Conservation (phyloP, 2,888 invertebrate species). For the Lissonota sp. region DNA sequence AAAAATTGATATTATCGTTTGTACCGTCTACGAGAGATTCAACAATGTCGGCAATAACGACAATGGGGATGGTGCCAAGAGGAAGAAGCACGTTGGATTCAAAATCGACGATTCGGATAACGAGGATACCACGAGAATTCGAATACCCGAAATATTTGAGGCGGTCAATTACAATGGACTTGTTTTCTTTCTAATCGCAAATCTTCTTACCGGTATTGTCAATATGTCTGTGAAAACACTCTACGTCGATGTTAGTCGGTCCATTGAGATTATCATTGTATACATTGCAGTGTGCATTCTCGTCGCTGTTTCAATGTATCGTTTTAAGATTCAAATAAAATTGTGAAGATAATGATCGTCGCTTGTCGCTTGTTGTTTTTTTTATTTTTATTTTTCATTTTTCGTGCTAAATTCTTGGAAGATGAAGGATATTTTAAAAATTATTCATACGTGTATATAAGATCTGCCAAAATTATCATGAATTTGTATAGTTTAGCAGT, state of each 20-base stretch:
- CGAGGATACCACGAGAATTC: slow-evolving; percentile 60
- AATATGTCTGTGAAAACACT: slow-evolving; percentile 90
- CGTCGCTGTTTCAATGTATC: slow-evolving; percentile 72
- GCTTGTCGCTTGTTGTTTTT: no score
- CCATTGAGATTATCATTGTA: slow-evolving; percentile 74
- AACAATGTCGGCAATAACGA: neutral
- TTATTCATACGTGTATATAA: no score
- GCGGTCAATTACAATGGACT: slow-evolving; percentile 93
- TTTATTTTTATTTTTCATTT: no score
- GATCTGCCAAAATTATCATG: no score
- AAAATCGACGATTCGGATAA: slow-evolving; percentile 34
- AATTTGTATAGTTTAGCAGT: no score
- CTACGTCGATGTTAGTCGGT: slow-evolving; percentile 79
- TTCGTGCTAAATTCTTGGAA: no score
- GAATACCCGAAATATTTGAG: slow-evolving; percentile 87
- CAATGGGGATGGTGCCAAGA: slow-evolving; percentile 24
- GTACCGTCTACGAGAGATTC: slow-evolving; percentile 12
- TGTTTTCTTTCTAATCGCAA: slow-evolving; percentile 92
- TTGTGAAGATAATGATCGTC: slow-evolving; percentile 58
- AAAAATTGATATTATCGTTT: slow-evolving; percentile 79
- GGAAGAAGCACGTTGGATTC: slow-evolving; percentile 62
- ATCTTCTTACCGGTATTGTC: slow-evolving; percentile 93
- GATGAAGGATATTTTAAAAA: no score
- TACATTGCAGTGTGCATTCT: slow-evolving; percentile 76
- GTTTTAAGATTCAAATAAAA: slow-evolving; percentile 74